These are phyloP conservation scores for Acleris literana DNA, from an alignment of 2,888 invertebrate genomes.

Conservation along the genomic window DNA sequence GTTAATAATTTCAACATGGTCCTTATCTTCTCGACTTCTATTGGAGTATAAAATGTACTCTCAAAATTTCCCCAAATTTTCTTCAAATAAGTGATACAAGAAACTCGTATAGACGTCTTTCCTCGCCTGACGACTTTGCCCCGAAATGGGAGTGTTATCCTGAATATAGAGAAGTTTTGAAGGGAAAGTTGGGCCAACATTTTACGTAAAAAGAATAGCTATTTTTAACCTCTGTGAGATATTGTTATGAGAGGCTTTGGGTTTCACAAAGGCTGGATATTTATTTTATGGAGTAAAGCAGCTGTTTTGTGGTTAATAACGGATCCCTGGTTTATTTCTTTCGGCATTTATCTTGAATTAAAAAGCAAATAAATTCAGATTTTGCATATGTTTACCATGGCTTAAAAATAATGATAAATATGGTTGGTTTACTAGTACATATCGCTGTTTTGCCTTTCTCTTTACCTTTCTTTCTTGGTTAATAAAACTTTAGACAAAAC, in stretches of 20 bases:
- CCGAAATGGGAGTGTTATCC: slow-evolving; percentile 17
- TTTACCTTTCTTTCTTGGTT: too few species aligned
- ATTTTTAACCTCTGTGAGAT: slow-evolving; percentile 26
- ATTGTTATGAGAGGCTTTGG: slow-evolving; percentile 16
- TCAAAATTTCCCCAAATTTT: slow-evolving; percentile 1
- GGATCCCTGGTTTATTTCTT: neutral
- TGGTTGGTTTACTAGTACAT: too few species aligned
- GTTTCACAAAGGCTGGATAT: slow-evolving; percentile 5
- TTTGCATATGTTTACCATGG: too few species aligned
- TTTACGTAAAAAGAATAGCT: slow-evolving; percentile 23
- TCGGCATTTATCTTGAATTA: too few species aligned
- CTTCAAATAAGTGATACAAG: slow-evolving; percentile 20
- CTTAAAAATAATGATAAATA: too few species aligned
- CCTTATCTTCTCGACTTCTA: neutral
- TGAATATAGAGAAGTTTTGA: slow-evolving; percentile 28
- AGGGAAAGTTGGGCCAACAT: slow-evolving; percentile 25
- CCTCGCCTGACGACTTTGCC: slow-evolving; percentile 4
- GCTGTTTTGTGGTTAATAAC: neutral
- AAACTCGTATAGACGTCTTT: slow-evolving; percentile 12
- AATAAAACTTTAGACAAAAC: too few species aligned
- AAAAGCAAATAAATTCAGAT: too few species aligned
- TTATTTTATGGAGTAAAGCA: slow-evolving; percentile 3
- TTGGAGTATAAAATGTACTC: slow-evolving; percentile 2
- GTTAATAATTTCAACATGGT: slow-evolving; percentile 14
- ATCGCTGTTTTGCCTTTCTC: too few species aligned